Conservation (phyloP, 2,797 vertebrate genomes). For the Lepus townsendii region DNA sequence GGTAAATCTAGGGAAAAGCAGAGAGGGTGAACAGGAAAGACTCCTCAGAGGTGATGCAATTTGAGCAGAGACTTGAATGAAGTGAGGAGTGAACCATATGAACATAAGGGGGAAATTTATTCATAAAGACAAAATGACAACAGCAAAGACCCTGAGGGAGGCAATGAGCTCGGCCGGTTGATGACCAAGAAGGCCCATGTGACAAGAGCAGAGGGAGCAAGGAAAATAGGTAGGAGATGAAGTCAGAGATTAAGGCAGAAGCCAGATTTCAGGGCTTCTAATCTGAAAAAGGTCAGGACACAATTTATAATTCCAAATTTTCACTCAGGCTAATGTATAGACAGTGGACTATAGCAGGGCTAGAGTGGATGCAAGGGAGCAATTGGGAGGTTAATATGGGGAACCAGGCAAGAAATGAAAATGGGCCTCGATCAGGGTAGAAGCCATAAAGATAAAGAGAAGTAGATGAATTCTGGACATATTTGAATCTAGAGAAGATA, state of each 20-base stretch:
- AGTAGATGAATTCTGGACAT: background rate
- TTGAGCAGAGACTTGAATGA: slow-evolving; percentile 28
- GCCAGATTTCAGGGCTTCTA: background rate
- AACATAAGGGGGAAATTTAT: background rate
- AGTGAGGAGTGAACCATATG: background rate
- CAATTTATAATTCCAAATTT: slow-evolving; percentile 30
- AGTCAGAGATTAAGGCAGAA: background rate
- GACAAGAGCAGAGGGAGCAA: background rate
- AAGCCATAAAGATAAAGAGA: slow-evolving; percentile 1
- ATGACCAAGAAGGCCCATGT: slow-evolving; percentile 20
- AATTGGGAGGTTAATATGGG: background rate
- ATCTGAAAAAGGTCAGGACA: background rate
- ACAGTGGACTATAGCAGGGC: background rate
- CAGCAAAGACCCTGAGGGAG: background rate
- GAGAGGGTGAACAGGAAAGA: background rate
- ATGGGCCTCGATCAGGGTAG: background rate
- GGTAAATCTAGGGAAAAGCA: background rate
- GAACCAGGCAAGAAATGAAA: slow-evolving; percentile 28
- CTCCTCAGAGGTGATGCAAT: background rate
- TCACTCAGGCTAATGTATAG: background rate
- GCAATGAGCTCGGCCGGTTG: background rate
- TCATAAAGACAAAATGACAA: background rate
- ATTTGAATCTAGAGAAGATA: slow-evolving; percentile 26
- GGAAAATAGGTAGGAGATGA: slow-evolving; percentile 28
- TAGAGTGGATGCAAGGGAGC: background rate